Conservation (phyloP, 1,140 invertebrate genomes). For the Drosophila cardini region DNA sequence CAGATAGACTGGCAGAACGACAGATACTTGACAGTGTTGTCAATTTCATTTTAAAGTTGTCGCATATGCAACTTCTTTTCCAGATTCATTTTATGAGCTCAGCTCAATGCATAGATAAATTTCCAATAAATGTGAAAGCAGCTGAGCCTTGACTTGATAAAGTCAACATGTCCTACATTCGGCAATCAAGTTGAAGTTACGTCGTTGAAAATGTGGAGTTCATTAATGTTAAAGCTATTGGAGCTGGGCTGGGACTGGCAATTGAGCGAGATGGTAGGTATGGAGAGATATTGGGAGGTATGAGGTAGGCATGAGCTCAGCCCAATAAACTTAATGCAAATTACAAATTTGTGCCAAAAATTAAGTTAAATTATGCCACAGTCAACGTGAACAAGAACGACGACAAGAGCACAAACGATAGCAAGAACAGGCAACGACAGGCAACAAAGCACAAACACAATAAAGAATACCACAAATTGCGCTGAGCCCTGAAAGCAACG, state of each 20-base stretch:
- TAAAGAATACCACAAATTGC: constrained; percentile 73
- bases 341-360: constrained; percentile 78
- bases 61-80: constrained; percentile 65
- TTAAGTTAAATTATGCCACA: constrained; percentile 81
- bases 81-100: constrained; percentile 35
- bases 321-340: constrained; percentile 81
- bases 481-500: constrained; percentile 43
- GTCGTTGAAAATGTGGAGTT: constrained; percentile 20
- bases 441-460: constrained; percentile 33
- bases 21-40: constrained; percentile 72
- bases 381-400: constrained; percentile 25
- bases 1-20: constrained; percentile 27
- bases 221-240: constrained; percentile 35
- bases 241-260: constrained; percentile 3
- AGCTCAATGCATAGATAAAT: constrained; percentile 47
- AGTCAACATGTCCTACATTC: not conserved
- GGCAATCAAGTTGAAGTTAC: constrained; percentile 42
- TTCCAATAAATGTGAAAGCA: constrained; percentile 45
- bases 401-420: not conserved
- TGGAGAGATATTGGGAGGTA: no score
- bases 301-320: not conserved
- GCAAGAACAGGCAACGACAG: not conserved
- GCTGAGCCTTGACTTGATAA: constrained; percentile 2
- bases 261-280: not conserved
- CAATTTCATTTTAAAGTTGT: constrained; percentile 75